Base-by-base conservation (phyloP, 2,797 vertebrate species). In the Danio kyathit region DNA sequence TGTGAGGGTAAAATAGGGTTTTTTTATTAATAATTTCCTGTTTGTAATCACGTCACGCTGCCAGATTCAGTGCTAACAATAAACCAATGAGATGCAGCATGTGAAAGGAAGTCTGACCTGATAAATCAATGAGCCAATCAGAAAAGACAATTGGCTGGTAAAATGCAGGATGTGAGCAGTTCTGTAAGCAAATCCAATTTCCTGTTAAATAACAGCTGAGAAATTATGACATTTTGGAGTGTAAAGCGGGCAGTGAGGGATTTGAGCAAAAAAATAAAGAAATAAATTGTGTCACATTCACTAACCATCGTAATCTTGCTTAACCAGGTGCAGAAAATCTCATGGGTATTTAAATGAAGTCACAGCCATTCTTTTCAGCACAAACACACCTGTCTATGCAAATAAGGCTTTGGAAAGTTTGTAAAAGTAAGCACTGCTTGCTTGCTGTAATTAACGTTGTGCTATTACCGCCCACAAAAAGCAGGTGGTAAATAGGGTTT, bases 31-130 rank as follows among this genome's bases (percentile, higher is more conserved):
- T 81, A 65, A 86, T 83, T 82, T 84, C 64, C 83, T 83, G 81
- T 84, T 84, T 83, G 70, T 83, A 83, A 84, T 79, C 75, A 14
- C 52, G 74, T 76, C 85, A 78, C 70, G 43, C 81, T 75, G 78
- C 41, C 59, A 86, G 65, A 72, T 70, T 8, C 48, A 51, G 74
- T 21, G 2, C 75, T 78, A 79, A 83, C 74, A 79, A 83, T 71
- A 86, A 86, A 81, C 82, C 74, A 61, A 76, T 80, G 77, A 78
- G 69, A 83, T 70, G 44, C 81, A 60, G 59, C 41, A 41, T 75
- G 74, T 52, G 65, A 81, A 86, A 70, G 49, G 60, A 86, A 70
- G 54, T 69, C 65, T 64, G 80, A 84, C 41, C 74, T 73, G 83
- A 83, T 79, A 74, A 57, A 86, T 72, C 43, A 66, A 73, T 57